These are phyloP conservation scores for Stomorhina lunata DNA, from an alignment of 2,888 invertebrate genomes.

Conservation along the genomic window DNA sequence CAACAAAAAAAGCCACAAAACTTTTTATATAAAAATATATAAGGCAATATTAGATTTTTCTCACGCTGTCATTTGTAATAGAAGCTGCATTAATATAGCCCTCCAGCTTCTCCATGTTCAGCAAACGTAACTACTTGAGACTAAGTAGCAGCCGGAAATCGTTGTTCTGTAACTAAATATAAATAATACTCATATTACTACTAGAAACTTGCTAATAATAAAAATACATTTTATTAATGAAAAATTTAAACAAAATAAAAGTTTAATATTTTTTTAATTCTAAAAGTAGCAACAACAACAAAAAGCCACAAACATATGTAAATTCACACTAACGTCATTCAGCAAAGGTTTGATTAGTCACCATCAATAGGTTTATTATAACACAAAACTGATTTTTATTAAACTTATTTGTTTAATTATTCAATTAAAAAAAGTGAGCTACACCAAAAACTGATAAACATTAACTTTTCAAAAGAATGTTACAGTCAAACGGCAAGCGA, in stretches of 20 bases:
- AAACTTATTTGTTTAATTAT: slow-evolving; percentile 22
- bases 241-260: slow-evolving; percentile 22
- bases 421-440: neutral
- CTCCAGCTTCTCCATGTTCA: slow-evolving; percentile 4
- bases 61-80: slow-evolving; percentile 56
- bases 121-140: neutral
- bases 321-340: slow-evolving; percentile 51
- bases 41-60: slow-evolving; percentile 53
- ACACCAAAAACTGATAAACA: neutral
- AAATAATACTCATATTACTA: slow-evolving; percentile 37
- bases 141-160: slow-evolving; percentile 60
- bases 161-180: slow-evolving; percentile 59
- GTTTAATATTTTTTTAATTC: neutral
- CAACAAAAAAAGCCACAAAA: slow-evolving; percentile 8
- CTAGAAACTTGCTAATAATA: neutral
- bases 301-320: slow-evolving; percentile 44
- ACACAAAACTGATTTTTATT: slow-evolving; percentile 4
- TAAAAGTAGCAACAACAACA: neutral
- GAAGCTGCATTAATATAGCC: slow-evolving; percentile 21
- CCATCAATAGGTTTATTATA: slow-evolving; percentile 24
- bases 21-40: slow-evolving; percentile 14
- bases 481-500: too few relatives aligned
- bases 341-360: slow-evolving; percentile 34
- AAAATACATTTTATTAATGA: slow-evolving; percentile 55
- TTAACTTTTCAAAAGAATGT: too few relatives aligned